Evolutionary conservation across 2,113 vertebrate genomes (phyloP).

Genomic region (Anas platyrhynchos): DNA sequence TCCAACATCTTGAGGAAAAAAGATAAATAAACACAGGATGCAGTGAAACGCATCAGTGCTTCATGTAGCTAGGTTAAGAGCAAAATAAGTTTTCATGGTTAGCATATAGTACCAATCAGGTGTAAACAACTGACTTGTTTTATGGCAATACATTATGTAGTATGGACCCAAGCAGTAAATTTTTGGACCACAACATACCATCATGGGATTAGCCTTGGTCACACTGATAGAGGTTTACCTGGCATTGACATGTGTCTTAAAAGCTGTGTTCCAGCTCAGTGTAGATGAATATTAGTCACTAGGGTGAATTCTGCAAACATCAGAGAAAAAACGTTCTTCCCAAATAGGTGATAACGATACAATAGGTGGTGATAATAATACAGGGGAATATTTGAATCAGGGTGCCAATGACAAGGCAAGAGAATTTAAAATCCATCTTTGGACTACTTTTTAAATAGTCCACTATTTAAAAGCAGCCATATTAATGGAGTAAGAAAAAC

Average conservation of each 20-base stretch:
- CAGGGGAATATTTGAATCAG: background rate
- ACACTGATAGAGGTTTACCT: background rate
- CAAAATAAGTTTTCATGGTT: background rate
- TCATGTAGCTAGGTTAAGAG: background rate
- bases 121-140: background rate
- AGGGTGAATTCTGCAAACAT: background rate
- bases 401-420: background rate
- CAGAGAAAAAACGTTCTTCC: background rate
- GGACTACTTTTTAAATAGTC: background rate
- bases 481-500: background rate
- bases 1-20: accelerated
- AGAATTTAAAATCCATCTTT: background rate
- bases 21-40: background rate
- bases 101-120: background rate
- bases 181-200: accelerated
- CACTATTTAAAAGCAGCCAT: background rate
- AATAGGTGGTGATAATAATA: background rate
- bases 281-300: background rate
- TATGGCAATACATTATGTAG: accelerated
- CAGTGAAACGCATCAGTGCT: background rate
- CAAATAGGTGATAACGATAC: background rate
- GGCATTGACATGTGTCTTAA: background rate
- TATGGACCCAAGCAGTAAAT: background rate
- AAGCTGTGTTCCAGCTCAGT: background rate
- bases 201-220: accelerated